Evolutionary conservation across 2,113 vertebrate species (phyloP), one percentile per base, ranked within the genome.

Genomic region (Pluvialis apricaria): DNA sequence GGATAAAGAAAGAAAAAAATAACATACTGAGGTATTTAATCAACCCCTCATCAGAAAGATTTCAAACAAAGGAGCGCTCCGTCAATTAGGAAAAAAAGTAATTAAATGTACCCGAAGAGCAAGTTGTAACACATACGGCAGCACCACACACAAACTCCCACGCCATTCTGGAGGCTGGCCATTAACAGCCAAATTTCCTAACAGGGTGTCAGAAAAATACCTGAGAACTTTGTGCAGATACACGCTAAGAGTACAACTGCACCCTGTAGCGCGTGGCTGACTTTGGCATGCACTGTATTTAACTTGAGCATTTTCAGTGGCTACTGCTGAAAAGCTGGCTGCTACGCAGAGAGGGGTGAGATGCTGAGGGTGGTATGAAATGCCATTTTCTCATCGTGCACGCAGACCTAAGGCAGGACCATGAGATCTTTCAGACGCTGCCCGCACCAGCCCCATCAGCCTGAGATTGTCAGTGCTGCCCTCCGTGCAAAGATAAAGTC

Each of bases 1-100:
- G 29, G 71, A 78, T 69, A 93, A 94, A 81, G 71, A 93, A 95
- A 65, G 42, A 69, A 75, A 88, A 93, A 94, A 93, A 38, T 3
- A 82, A 36, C 82, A 82, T 38, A 93, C 42, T 13, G 8, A 95
- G 68, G 82, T 86, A 87, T 73, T 97, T 95, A 93, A 97, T 90
- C 92, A 96, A 73, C 49, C 57, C 12, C 82, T 92, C 54, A 45
- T 91, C 81, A 94, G 66, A 84, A 90, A 94, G 71, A 94, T 62
- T 92, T 95, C 86, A 91, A 96, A 96, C 70, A 94, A 96, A 96
- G 88, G n/a, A 93, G 58, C 0, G 4, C 84, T 86, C 75, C 0
- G 1, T 68, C 73, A 89, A 83, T 95, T 94, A 93, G n/a, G 34
- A 7, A 76, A 82, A 92, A 58, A 79, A 9, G 83, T 88, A 92